Base-by-base conservation (phyloP, 2,888 invertebrate species). In the Eurytoma californica region DNA sequence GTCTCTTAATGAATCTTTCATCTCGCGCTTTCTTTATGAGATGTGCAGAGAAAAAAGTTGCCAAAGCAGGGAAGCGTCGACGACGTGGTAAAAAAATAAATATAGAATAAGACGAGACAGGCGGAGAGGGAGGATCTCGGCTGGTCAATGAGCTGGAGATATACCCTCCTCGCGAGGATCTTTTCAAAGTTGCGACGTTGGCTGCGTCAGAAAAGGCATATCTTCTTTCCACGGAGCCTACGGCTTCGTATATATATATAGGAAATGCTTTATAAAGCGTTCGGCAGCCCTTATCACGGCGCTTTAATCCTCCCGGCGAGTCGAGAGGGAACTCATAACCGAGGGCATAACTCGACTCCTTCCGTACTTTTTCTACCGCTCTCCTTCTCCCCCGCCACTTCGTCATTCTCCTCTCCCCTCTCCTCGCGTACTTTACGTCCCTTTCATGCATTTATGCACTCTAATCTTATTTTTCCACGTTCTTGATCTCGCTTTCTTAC, bases 231-330 rank as follows among this genome's bases (percentile, higher is more conserved):
- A 9, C 28, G 70, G 60, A 16, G 49, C 70, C n/a, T 61, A 20
- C 30, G 0, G 28, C 16, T 61, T 51, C 51, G 13, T 14, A 72
- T 30, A 5, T 30, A 5, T 66, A 65, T 24, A 51, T 28, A 74
- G 58, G 58, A 58, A 67, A 58, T 3, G 49, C 51, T 67, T 76
- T 77, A 65, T 70, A 70, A 77, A 77, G 70, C 49, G 70, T 77
- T 70, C 70, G 77, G 70, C 65, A 57, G 70, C 70, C 58, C 70
- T 77, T 77, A 77, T 77, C 77, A 47, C 57, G 49, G 18, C 20
- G 70, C 77, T 70, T 77, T 77, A 77, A 77, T 77, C 70, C 77
- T 70, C 70, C 65, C 28, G 13, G 63, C 5, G 28, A 61, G 61
- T 61, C 61, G 61, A 75, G 49, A 69, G 75, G 61, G 53, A 69